Evolutionary conservation across 2,888 invertebrate species (phyloP).

Genomic region (Chaetogeoica ovagalla): DNA sequence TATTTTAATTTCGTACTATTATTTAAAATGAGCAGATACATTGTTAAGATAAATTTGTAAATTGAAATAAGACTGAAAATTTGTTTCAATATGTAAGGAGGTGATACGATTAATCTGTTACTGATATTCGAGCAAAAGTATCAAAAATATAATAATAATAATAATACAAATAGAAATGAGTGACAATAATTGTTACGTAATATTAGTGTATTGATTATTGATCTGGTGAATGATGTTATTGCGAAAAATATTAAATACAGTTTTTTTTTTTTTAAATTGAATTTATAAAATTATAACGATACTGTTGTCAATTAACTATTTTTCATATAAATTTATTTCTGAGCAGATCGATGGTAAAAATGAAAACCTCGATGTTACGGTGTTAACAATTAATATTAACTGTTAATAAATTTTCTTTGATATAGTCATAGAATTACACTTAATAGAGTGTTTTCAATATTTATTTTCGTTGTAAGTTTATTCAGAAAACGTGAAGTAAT

Average conservation of each 20-base stretch:
- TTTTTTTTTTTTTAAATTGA: neutral
- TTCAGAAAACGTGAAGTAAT: conserved; percentile 27
- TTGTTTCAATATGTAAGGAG: no score
- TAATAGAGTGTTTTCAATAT: conserved; percentile 4
- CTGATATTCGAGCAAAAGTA: no score
- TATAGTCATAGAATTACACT: conserved; percentile 7
- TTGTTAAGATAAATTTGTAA: no score
- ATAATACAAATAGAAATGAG: no score
- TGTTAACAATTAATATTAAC: neutral
- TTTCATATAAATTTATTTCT: neutral
- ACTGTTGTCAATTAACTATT: neutral
- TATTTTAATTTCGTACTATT: no score
- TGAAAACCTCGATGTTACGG: neutral
- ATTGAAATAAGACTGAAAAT: no score
- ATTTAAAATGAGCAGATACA: no score
- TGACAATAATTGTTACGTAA: no score
- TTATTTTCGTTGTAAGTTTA: conserved; percentile 1
- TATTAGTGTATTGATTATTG: no score
- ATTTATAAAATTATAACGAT: neutral
- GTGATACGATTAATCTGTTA: no score
- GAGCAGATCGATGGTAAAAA: no score
- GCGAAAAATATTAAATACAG: neutral
- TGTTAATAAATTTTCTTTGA: neutral
- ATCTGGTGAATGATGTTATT: neutral
- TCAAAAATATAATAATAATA: no score